Conservation (phyloP, 2,888 invertebrate species). For the Scotopteryx bipunctaria region DNA sequence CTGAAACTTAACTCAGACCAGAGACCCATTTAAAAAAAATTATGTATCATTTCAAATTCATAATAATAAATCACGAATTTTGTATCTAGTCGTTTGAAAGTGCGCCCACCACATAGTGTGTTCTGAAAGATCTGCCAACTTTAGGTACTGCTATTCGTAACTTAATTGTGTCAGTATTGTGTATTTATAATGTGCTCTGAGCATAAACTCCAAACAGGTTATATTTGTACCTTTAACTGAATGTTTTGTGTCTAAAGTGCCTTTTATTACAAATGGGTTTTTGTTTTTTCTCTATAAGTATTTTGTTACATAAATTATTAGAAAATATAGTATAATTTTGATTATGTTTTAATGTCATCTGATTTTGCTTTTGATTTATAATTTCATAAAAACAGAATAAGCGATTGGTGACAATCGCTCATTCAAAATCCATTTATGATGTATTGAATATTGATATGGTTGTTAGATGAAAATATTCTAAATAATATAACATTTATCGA, state of each 20-base stretch:
- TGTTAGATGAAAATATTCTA: constrained; percentile 17
- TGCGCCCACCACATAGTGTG: constrained; percentile 45
- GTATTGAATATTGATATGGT: neutral
- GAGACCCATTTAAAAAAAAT: neutral
- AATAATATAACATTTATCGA: constrained; percentile 19
- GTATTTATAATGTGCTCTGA: constrained; percentile 35
- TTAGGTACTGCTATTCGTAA: constrained; percentile 40
- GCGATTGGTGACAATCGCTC: neutral
- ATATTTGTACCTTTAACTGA: constrained; percentile 7
- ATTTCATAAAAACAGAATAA: neutral
- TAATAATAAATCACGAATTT: neutral
- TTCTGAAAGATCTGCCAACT: constrained; percentile 55
- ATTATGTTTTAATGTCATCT: neutral
- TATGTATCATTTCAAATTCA: neutral
- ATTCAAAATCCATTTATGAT: neutral
- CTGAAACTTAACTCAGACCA: no score
- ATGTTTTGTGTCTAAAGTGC: constrained; percentile 14
- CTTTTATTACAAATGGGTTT: constrained; percentile 11
- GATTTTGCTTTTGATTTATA: no score
- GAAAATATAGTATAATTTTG: neutral
- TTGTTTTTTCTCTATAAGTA: neutral
- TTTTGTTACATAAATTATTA: neutral
- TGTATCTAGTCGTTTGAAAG: constrained; percentile 43
- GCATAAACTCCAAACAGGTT: constrained; percentile 24
- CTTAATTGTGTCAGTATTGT: constrained; percentile 53